phyloP scores from a whole-genome alignment of 2,888 invertebrate genomes.

The Temnothorax ravouxi region DNA sequence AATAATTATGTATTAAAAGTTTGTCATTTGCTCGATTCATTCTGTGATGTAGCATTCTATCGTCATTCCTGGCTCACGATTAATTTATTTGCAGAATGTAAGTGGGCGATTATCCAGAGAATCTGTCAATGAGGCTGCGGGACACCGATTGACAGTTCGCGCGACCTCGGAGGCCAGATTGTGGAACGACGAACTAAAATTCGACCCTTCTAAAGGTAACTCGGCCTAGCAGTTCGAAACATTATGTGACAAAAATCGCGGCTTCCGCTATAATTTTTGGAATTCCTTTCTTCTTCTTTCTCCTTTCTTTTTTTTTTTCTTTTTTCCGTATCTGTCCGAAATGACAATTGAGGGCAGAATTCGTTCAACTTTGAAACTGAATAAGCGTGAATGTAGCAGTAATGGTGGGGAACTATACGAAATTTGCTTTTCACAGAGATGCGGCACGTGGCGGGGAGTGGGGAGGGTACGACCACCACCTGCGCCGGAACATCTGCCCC shows the following conservation, averaged over 20 bases:
- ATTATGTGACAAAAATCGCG: neutral
- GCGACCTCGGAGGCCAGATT: constrained; percentile 89
- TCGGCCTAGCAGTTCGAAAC: neutral
- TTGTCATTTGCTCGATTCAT: neutral
- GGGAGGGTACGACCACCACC: constrained; percentile 81
- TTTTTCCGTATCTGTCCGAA: neutral
- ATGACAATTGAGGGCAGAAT: neutral
- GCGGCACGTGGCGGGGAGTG: constrained; percentile 74
- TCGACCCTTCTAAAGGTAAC: constrained; percentile 57
- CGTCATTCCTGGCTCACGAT: neutral
- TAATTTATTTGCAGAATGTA: constrained; percentile 61
- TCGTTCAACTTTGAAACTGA: neutral
- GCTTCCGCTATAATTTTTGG: neutral
- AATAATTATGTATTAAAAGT: neutral
- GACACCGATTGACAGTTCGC: constrained; percentile 88
- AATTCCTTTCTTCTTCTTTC: neutral
- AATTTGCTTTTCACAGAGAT: constrained; percentile 62
- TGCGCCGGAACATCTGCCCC: constrained; percentile 82
- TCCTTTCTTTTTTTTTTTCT: too few species aligned
- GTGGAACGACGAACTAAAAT: constrained; percentile 75
- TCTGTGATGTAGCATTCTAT: neutral
- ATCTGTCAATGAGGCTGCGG: constrained; percentile 76
- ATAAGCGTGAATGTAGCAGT: constrained; percentile 29
- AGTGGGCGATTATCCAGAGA: constrained; percentile 66
- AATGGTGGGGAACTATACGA: constrained; percentile 56